Percentiles rank a stretch among this genome's conserved stretches.
Evolutionary conservation across 2,888 invertebrate species (phyloP).

Genomic region (Physocephala rufipes): DNA sequence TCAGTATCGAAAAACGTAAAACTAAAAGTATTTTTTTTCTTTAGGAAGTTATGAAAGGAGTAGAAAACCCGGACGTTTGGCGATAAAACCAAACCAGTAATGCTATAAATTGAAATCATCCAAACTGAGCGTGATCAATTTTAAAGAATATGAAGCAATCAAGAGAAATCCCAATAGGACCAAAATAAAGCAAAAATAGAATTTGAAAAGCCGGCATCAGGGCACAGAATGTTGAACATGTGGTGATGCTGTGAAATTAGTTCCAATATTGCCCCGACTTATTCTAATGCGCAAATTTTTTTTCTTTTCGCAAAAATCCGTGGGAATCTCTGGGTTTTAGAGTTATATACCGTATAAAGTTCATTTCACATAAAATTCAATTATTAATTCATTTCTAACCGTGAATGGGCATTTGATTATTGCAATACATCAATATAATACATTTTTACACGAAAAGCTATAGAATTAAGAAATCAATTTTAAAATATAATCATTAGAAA

Average conservation of each 20-base stretch:
- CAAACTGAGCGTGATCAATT: no score
- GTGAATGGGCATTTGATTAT: background rate
- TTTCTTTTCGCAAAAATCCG: background rate
- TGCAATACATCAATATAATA: background rate
- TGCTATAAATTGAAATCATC: no score
- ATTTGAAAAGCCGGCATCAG: background rate
- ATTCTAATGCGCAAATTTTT: background rate
- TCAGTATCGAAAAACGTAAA: no score
- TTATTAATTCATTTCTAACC: background rate
- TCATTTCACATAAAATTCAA: background rate
- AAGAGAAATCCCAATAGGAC: conserved; percentile 6
- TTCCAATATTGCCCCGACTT: background rate
- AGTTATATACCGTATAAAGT: background rate
- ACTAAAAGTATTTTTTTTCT: no score
- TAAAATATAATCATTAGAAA: background rate
- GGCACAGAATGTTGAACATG: conserved; percentile 24
- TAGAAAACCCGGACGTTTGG: no score
- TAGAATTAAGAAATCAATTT: background rate
- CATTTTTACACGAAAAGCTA: no score
- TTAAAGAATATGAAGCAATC: background rate
- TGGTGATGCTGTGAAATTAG: conserved; percentile 16
- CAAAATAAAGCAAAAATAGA: background rate
- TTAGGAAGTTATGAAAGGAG: no score
- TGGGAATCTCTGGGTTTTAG: background rate
- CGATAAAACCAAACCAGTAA: no score